Evolutionary conservation across 2,888 invertebrate genomes (phyloP), one percentile per base, ranked within the genome.

Genomic region (Notocelia uddmanniana): DNA sequence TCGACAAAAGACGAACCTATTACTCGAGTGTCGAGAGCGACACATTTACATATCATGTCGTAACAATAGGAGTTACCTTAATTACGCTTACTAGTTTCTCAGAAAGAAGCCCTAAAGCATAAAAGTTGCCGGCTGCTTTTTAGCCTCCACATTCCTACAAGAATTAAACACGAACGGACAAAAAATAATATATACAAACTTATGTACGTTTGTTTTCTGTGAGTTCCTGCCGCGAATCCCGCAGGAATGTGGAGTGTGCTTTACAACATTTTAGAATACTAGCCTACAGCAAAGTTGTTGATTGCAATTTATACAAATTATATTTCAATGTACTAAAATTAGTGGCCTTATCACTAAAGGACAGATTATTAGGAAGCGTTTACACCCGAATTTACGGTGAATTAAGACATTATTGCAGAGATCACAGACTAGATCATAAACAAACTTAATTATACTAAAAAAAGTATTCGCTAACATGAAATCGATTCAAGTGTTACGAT

Each of bases 391-490:
- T 37, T 50, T 57, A 74, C 72, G 73, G 76, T 77, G 74, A 67
- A 76, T 79, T 78, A 79, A 77, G 74, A 81, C 74, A 75, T 82
- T 87, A 90, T 91, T 90, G 91, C 91, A 88, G 92, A 92, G 91
- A 92, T 92, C 92, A 90, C 81, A 90, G 92, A 92, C 92, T 92
- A 92, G 92, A 91, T 88, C 89, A 88, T 89, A 91, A 86, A 87
- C 85, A 75, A 54, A 74, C 71, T 67, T 64, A 72, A 63, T 52
- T 68, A 41, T 69, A 67, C 23, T 50, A 68, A 37, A 34, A 52
- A 34, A 34, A 52, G 34, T 48, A 19, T 63, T 62, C 10, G n/a
- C 13, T 31, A 63, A 63, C 52, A 64, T 52, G 34, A 52, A 34
- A 52, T 52, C 11, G 21, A 52, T 54, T 37, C n/a, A 52, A 54